Base-by-base conservation (phyloP, 2,888 invertebrate genomes). In the Aethes cnicana region DNA sequence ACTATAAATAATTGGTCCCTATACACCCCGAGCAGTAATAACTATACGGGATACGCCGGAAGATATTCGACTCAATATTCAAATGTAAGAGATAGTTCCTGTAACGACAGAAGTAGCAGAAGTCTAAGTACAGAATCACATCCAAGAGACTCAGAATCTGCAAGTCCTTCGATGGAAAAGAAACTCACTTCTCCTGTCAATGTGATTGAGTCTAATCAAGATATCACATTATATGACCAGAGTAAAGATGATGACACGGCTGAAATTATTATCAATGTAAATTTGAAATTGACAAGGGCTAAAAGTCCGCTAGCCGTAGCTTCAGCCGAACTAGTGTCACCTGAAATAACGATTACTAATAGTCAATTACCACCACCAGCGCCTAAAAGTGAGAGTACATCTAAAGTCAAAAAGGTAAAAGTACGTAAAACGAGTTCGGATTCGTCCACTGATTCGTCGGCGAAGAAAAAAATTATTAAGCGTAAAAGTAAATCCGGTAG, bases 1-100 rank as follows among this genome's bases (percentile, higher is more conserved):
- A 50, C 50, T 7, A 78, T 91, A 3, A 84, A 92, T 3, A 92
- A 93, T 49, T 94, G 93, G 93, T 91, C 92, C 1, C 91, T 92
- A 32, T 93, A 92, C 67, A 80, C 93, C 28, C 84, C 88, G 46
- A 81, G 63, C 56, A 64, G 69, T 57, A 82, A 64, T 59, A 84
- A 64, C 57, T 89, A 89, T 52, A 86, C 83, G 8, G 83, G 88
- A 9, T 88, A 88, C 54, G 88, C 90, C 7, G 89, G 91, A 44
- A 74, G 89, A 72, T 86, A 84, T 68, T 87, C 88, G 11, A 85
- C 86, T 17, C 84, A 87, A 60, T 85, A 85, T 64, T 74, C 84
- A n/a, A 80, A 74, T 62, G 64, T 81, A 47, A 69, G 83, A 54
- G 85, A 84, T 33, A 72, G 72, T 56, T 70, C 77, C 11, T 68